Conservation (phyloP, 2,888 invertebrate species). For the Drosophila buzzatii region DNA sequence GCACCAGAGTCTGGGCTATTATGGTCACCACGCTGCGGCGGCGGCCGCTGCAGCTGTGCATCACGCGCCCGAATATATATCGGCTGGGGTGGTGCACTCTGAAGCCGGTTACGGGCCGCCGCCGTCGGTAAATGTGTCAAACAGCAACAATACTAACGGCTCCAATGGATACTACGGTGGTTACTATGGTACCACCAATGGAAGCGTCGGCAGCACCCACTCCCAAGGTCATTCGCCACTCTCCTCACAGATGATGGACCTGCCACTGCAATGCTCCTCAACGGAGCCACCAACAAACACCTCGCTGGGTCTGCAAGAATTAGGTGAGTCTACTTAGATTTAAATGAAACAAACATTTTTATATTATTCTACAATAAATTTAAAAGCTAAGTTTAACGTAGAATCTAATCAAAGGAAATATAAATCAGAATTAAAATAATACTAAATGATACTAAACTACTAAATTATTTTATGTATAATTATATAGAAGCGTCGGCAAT, state of each 20-base stretch:
- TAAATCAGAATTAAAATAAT: no score
- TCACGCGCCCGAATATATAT: slow-evolving; percentile 79
- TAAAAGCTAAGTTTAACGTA: neutral
- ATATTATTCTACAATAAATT: neutral
- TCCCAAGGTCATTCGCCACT: slow-evolving; percentile 84
- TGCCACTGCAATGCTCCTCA: slow-evolving; percentile 85
- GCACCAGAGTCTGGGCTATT: slow-evolving; percentile 83
- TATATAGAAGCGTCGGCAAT: no score
- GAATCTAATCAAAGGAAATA: neutral
- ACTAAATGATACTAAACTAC: neutral
- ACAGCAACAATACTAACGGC: slow-evolving; percentile 64
- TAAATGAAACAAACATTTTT: neutral
- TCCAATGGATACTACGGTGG: slow-evolving; percentile 83
- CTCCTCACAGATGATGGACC: slow-evolving; percentile 84
- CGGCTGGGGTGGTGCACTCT: slow-evolving; percentile 79
- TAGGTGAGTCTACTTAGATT: slow-evolving; percentile 73
- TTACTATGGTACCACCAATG: slow-evolving; percentile 83
- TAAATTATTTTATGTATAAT: neutral
- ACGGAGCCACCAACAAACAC: slow-evolving; percentile 85
- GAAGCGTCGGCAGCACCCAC: slow-evolving; percentile 81
- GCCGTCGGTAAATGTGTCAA: slow-evolving; percentile 78
- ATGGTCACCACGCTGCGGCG: slow-evolving; percentile 80
- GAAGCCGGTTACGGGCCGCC: slow-evolving; percentile 79
- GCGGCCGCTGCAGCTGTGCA: slow-evolving; percentile 79
- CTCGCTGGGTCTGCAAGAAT: slow-evolving; percentile 85